phyloP scores from a whole-genome alignment of 2,113 vertebrate species.

The Cromileptes altivelis region DNA sequence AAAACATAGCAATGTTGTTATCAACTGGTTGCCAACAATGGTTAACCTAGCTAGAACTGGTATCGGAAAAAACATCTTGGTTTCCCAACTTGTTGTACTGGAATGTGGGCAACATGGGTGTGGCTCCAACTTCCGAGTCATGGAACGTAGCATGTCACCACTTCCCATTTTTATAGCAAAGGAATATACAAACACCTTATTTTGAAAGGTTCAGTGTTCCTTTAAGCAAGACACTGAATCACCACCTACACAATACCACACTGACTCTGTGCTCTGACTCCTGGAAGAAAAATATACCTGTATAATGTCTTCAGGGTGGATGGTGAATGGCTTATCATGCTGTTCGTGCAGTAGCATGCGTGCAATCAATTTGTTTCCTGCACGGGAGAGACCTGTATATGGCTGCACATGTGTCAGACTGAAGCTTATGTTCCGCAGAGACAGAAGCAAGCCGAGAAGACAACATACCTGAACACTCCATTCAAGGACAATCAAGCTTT shows the following conservation, averaged over 20 bases:
- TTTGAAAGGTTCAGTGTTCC: background rate
- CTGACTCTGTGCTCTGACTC: slow-evolving; percentile 7
- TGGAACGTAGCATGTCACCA: background rate
- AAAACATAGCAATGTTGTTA: too few species aligned
- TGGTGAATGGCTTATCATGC: slow-evolving; percentile 37
- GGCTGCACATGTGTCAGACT: slow-evolving; percentile 6
- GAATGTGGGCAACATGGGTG: too few species aligned
- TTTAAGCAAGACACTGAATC: background rate
- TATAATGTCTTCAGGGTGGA: slow-evolving; percentile 6
- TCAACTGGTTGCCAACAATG: too few species aligned
- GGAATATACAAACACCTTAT: background rate
- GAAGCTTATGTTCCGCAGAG: slow-evolving; percentile 28
- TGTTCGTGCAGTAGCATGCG: slow-evolving; percentile 10
- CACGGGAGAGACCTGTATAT: slow-evolving; percentile 8
- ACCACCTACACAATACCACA: background rate
- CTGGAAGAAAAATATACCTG: background rate
- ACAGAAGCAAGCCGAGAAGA: slow-evolving; percentile 30
- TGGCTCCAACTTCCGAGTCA: too few species aligned
- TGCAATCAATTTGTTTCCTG: slow-evolving; percentile 42
- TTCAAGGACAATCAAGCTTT: slow-evolving; percentile 43
- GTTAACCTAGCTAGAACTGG: too few species aligned
- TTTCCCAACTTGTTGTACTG: too few species aligned
- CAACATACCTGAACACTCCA: slow-evolving; percentile 51
- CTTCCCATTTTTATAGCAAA: background rate
- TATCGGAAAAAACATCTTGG: too few species aligned